phyloP scores from a whole-genome alignment of 1,140 invertebrate genomes.

The Berghia stephanieae region DNA sequence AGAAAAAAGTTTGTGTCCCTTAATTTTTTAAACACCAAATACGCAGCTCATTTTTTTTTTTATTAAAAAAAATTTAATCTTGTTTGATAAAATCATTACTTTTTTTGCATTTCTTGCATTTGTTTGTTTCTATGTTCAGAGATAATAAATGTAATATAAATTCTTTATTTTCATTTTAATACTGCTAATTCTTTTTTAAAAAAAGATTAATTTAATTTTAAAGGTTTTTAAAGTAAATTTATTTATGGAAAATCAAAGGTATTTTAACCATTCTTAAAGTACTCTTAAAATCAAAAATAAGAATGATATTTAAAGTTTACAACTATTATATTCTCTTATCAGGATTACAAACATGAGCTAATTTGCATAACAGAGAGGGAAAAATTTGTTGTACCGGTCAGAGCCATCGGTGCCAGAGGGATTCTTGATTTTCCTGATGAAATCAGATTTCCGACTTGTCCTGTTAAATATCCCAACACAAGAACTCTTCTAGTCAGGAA shows the following conservation, averaged over 20 bases:
- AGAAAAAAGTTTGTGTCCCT: constrained; percentile 58
- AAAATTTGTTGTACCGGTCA: constrained; percentile 66
- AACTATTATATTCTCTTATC: constrained; percentile 22
- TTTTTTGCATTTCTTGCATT: too few species aligned
- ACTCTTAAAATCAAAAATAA: too few species aligned
- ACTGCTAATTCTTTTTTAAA: neutral
- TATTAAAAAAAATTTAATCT: too few species aligned
- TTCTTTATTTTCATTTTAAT: too few species aligned
- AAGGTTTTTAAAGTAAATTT: neutral
- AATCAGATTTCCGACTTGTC: constrained; percentile 60
- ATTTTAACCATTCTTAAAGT: too few species aligned
- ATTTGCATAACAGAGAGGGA: constrained; percentile 66
- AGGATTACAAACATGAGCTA: constrained; percentile 67
- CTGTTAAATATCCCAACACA: constrained; percentile 62
- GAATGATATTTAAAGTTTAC: too few species aligned
- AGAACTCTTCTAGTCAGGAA: constrained; percentile 67
- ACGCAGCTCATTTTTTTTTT: too few species aligned
- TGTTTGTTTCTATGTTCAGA: too few species aligned
- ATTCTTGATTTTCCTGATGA: constrained; percentile 68
- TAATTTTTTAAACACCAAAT: too few species aligned
- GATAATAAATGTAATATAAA: too few species aligned
- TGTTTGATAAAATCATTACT: too few species aligned
- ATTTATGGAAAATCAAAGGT: neutral
- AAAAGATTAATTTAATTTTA: neutral
- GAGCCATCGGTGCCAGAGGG: constrained; percentile 64